Evolutionary conservation across 2,797 vertebrate genomes (phyloP).

Genomic region (Aotus griseimembra): DNA sequence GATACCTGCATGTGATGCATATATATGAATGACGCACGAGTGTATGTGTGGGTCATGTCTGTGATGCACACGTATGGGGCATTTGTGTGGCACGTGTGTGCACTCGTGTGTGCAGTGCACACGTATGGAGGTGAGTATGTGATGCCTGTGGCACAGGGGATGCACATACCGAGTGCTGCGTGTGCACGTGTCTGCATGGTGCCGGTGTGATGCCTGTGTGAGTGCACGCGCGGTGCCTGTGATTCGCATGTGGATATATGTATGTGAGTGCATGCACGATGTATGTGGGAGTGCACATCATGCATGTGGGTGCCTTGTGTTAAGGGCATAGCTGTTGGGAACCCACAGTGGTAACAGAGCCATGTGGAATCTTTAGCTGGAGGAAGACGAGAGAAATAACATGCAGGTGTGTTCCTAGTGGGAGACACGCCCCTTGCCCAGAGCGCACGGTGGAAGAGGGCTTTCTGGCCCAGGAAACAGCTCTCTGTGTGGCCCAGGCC

Average conservation of each 20-base stretch:
- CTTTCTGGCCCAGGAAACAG: neutral
- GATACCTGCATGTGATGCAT: neutral
- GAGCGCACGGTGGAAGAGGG: neutral
- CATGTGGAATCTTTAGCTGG: neutral
- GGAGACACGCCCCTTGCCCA: accelerated
- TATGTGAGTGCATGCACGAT: neutral
- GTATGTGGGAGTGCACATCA: neutral
- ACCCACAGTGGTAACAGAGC: neutral
- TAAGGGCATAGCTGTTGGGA: neutral
- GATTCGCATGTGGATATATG: neutral
- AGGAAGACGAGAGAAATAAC: neutral
- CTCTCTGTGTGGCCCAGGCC: neutral
- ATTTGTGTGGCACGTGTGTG: neutral
- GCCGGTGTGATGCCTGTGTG: neutral
- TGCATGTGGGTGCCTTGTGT: neutral
- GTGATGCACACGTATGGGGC: neutral
- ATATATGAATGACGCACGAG: accelerated
- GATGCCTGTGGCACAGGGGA: neutral
- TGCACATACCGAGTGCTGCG: neutral
- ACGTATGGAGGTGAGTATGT: neutral
- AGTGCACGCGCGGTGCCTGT: neutral
- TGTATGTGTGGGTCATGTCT: neutral
- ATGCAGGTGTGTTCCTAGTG: neutral
- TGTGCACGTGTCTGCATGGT: neutral
- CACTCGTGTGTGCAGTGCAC: neutral